Evolutionary conservation across 2,888 invertebrate genomes (phyloP), one percentile per base, ranked within the genome.

Genomic region (Melieria crassipennis): DNA sequence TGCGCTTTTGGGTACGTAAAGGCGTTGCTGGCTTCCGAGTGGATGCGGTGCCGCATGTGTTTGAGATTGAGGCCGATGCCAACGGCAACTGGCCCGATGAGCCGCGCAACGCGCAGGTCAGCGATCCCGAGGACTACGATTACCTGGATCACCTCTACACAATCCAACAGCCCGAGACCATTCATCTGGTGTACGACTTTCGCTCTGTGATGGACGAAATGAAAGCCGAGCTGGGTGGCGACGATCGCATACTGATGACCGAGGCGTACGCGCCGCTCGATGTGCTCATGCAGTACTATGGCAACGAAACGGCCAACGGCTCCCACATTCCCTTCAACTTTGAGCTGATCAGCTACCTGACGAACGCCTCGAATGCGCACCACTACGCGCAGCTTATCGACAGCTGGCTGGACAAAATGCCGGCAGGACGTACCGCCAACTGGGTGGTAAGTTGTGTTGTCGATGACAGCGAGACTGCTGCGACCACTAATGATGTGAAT

Each of bases 11-110:
- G 95, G 83, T 95, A 55, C 89, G 91, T 52, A 90, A 91, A 79
- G 96, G 96, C 2, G 91, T 95, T 1, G 93, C 92, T 77, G 95
- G 95, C 0, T 93, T 94, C 82, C 90, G 94, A 65, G 86, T 94
- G 0, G 92, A 92, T 78, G 91, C 91, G 0, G 87, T 91, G 4
- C 90, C 91, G 0, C 81, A 83, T 71, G 72, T 82, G 1, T 86
- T 79, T 46, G 86, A 86, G 70, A 67, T 82, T 4, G 75, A 73
- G 2, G 70, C 80, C 7, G 83, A 84, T 67, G 72, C 69, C 0
- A 74, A 81, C 48, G 85, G 86, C 30, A 79, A 81, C 65, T 86
- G 78, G 75, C 79, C 80, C 0, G 88, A 91, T 77, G 92, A 92
- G 76, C 90, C 90, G 0, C 73, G 83, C 4, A 88, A 88, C 30